Evolutionary conservation across 2,113 vertebrate species (phyloP), one percentile per base, ranked within the genome.

Genomic region (Charadrius vociferus): DNA sequence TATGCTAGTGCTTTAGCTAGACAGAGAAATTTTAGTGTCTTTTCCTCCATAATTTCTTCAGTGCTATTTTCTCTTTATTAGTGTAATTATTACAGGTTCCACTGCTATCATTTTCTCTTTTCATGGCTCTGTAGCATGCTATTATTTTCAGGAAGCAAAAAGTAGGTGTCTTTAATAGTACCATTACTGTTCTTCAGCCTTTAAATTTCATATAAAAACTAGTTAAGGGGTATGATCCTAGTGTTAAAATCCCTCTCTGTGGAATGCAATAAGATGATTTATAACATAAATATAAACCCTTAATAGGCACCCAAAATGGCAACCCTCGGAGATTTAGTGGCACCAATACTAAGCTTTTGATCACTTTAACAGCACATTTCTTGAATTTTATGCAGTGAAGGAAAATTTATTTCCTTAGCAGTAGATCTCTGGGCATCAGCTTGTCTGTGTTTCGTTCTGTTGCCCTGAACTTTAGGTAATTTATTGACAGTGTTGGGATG

Each of bases 41-140:
- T 91, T 78, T 29, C 72, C 39, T 47, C 49, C 67, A 58, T 95
- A 86, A 96, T 97, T 97, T 96, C 95, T 95, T 88, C 62, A 86
- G 81, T 86, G 93, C 88, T 93, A 18, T 91, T 91, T 97, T 95
- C 81, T 92, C 88, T 97, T 95, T 97, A 97, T 97, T 97, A 91
- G 84, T 88, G 67, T 93, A 96, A 98, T 98, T 97, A 97, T 94
- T 97, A 72, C 81, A 90, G 94, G 96, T 97, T 97, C 79, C 79
- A 4, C 73, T 70, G 90, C 93, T 92, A 95, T 97, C 79, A 93
- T 95, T 97, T 96, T 96, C 83, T 93, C 92, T 88, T 93, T 95
- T 94, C 93, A 72, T 67, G 89, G 66, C 59, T 93, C 81, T 90
- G 53, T 77, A 95, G 58, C 90, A 74, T 82, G 88, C 88, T 95